phyloP scores from a whole-genome alignment of 1,140 invertebrate species.

The Trichogramma pretiosum region DNA sequence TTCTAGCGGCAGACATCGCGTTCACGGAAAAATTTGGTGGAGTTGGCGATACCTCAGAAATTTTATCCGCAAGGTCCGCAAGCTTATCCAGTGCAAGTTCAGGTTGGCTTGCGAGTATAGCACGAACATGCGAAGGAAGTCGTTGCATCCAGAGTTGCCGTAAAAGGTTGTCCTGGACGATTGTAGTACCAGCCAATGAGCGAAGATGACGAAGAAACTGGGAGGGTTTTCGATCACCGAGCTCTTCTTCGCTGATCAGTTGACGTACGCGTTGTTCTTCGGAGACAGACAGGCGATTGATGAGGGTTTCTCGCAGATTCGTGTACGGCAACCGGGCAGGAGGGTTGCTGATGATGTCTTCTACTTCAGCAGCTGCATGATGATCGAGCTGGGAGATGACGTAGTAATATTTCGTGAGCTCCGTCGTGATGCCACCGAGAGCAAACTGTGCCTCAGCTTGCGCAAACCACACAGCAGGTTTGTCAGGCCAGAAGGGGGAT shows the following conservation, averaged over 20 bases:
- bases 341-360: neutral
- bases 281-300: conserved; percentile 4
- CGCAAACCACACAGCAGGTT: too few relatives aligned
- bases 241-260: too few relatives aligned
- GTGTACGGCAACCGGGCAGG: neutral
- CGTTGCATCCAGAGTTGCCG: neutral
- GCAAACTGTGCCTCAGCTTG: too few relatives aligned
- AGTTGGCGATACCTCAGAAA: neutral
- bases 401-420: too few relatives aligned
- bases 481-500: neutral
- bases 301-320: neutral
- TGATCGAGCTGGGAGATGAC: neutral
- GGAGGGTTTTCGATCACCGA: conserved; percentile 21
- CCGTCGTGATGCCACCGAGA: too few relatives aligned
- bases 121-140: neutral
- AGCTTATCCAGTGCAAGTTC: neutral
- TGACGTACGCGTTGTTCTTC: conserved; percentile 22
- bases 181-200: too few relatives aligned
- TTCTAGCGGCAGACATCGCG: too few relatives aligned
- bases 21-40: neutral
- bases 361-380: too few relatives aligned
- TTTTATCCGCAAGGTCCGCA: neutral
- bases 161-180: too few relatives aligned
- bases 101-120: too few relatives aligned
- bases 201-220: too few relatives aligned